These are phyloP conservation scores for Piscicola geometra DNA, from an alignment of 2,888 invertebrate genomes.

Conservation along the genomic window DNA sequence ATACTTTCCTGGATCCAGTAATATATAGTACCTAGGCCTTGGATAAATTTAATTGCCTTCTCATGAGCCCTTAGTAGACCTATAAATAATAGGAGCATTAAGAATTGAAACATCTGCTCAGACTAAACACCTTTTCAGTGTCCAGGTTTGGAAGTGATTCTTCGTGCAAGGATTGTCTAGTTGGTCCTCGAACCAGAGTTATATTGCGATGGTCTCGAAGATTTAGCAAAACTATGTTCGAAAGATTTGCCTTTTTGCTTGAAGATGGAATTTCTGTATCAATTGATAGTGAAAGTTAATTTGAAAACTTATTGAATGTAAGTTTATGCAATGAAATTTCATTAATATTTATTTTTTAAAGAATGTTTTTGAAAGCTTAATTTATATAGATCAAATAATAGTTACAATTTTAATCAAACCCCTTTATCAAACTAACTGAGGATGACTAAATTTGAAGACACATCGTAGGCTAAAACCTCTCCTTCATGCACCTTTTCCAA, in stretches of 20 bases:
- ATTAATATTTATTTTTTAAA: neutral
- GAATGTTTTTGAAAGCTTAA: too few relatives aligned
- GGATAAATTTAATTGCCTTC: too few relatives aligned
- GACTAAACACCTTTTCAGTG: neutral
- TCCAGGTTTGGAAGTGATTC: neutral
- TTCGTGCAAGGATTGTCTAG: neutral
- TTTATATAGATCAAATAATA: too few relatives aligned
- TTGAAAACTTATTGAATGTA: neutral
- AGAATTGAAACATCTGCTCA: too few relatives aligned
- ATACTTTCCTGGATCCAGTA: too few relatives aligned
- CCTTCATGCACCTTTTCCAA: neutral
- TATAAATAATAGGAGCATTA: too few relatives aligned
- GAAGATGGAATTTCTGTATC: neutral
- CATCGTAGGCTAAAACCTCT: neutral
- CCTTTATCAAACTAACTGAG: slow-evolving; percentile 9
- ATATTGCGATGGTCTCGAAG: neutral
- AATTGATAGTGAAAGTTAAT: neutral
- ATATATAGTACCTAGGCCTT: too few relatives aligned
- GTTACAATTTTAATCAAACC: too few relatives aligned
- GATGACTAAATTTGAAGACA: neutral
- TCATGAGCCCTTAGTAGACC: too few relatives aligned
- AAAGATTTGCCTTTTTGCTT: neutral
- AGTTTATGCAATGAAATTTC: neutral
- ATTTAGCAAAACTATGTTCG: neutral
- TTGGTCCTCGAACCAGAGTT: neutral